Evolutionary conservation across 2,888 invertebrate species (phyloP), one percentile per base, ranked within the genome.

Genomic region (Plagodis pulveraria): DNA sequence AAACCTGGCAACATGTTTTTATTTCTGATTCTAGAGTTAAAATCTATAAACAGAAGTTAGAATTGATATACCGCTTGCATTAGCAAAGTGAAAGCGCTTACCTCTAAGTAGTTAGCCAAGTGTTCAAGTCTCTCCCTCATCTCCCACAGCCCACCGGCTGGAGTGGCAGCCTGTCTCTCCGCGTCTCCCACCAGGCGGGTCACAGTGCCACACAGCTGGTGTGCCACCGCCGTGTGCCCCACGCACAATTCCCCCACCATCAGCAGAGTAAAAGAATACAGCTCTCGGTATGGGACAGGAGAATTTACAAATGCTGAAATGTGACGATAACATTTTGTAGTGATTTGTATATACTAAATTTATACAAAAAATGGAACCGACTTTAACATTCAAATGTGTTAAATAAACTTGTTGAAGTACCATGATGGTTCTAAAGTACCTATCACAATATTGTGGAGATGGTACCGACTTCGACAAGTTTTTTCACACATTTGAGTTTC

Each of bases 41-140:
- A 22, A 22, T 22, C 22, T 22, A 22, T 22, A 22, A 2, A 2
- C 1, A 1, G 22, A 22, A 22, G 22, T 22, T 22, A 2, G n/a
- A 22, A 22, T 22, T 22, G 22, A 4, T 22, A 4, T 22, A 22
- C 22, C n/a, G n/a, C n/a, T n/a, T n/a, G 22, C 22, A 22, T 22
- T 22, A 22, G 22, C 22, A 22, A 4, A 22, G 22, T 22, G 22
- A 1, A 22, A 22, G 4, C 22, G 4, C 84, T 72, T 54, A 95
- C 96, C 93, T 96, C 96, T 62, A 95, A 84, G 72, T 93, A 93
- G 73, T 94, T 94, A 12, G 94, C 93, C 40, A 94, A 86, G 38
- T 86, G 84, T 72, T 94, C 95, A 66, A 95, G 88, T 5, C 47
- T 10, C 32, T 58, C 56, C 33, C 61, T 10, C 42, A 56, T 35